Evolutionary conservation across 2,888 invertebrate genomes (phyloP), one percentile per base, ranked within the genome.

Genomic region (Agelastica alni): DNA sequence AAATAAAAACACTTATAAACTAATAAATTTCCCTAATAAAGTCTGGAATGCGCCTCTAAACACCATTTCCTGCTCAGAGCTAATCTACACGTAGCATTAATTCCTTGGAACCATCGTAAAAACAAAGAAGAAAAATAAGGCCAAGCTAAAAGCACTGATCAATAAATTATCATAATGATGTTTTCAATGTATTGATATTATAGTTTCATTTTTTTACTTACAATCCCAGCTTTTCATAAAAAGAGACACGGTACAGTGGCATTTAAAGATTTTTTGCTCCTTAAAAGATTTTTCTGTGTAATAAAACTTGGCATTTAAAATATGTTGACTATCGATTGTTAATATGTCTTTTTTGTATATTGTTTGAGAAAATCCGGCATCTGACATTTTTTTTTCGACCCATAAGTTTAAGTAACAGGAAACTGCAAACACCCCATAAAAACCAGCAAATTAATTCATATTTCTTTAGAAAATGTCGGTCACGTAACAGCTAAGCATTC

Each of bases 371-470:
- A n/a, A n/a, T n/a, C n/a, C n/a, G n/a, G n/a, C n/a, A n/a, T n/a
- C n/a, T n/a, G n/a, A n/a, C n/a, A n/a, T n/a, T n/a, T n/a, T n/a
- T n/a, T n/a, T n/a, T n/a, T n/a, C n/a, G n/a, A n/a, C n/a, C n/a
- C n/a, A n/a, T n/a, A n/a, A n/a, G n/a, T n/a, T n/a, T n/a, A 41
- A 51, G 14, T 7, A 13, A 16, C 34, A 34, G 26, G 42, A 20
- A 41, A 30, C 7, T 45, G 46, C 30, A 43, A 43, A 43, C 22
- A 32, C 43, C n/a, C n/a, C 28, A 22, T 22, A 44, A 54, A 49
- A 28, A 37, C 16, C 17, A 16, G 46, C 46, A 54, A 49, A 49
- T 44, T 44, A 54, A 54, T 54, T 44, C 34, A 39, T 31, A 39
- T 16, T 48, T 39, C 48, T 48, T 48, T 39, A 20, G 39, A 39